Evolutionary conservation across 2,113 vertebrate species (phyloP).

Genomic region (Crocuta crocuta): DNA sequence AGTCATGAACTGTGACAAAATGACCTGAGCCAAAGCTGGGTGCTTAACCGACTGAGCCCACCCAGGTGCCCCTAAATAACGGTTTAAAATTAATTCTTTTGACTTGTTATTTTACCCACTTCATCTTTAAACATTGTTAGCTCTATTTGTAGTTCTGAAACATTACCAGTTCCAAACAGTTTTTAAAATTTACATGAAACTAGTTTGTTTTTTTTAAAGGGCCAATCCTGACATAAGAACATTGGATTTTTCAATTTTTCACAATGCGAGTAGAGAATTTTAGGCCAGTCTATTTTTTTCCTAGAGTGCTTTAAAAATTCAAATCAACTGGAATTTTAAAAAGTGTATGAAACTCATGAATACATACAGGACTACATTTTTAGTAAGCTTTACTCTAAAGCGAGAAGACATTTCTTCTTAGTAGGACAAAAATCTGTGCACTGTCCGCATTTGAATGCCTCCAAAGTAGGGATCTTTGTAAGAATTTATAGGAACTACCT

Average conservation of each 20-base stretch:
- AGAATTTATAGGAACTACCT: not conserved
- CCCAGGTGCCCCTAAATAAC: not conserved
- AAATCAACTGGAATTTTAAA: not conserved
- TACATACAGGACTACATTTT: not conserved
- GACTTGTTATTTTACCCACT: not conserved
- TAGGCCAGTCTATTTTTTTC: not conserved
- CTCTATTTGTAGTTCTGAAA: conserved; percentile 38
- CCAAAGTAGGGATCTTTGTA: not conserved
- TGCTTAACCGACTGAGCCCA: not conserved
- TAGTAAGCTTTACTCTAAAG: not conserved
- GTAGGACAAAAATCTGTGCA: not conserved
- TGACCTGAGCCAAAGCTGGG: not conserved
- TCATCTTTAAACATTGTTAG: not conserved
- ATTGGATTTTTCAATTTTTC: not conserved
- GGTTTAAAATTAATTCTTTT: conserved; percentile 18
- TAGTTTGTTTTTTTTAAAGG: not conserved
- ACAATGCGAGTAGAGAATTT: not conserved
- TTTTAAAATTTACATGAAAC: not conserved
- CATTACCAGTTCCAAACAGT: not conserved
- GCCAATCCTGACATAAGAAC: not conserved
- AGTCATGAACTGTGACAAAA: not conserved
- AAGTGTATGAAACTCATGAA: not conserved
- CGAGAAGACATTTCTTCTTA: not conserved
- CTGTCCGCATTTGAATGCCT: not conserved
- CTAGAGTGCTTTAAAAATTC: not conserved